A percentile compares a stretch with the other conserved stretches of the same genome.
phyloP scores from a whole-genome alignment of 2,797 vertebrate genomes.

The Coregonus sp. region DNA sequence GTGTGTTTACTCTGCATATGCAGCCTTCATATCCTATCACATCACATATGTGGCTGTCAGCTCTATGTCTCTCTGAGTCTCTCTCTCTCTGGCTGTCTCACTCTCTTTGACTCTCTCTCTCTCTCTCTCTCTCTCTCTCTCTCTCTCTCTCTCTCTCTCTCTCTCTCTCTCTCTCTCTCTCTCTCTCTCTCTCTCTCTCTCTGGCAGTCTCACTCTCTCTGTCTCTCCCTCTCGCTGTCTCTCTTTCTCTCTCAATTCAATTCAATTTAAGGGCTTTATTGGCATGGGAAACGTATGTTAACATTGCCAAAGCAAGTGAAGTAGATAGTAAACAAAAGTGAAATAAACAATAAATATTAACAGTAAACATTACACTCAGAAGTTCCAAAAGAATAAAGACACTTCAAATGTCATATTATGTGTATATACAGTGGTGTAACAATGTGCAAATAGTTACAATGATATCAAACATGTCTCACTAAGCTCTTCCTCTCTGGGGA shows the following conservation, averaged over 20 bases:
- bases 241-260: neutral
- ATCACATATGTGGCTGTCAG: conserved; percentile 11
- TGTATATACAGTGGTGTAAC: too few relatives aligned
- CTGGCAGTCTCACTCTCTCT: neutral
- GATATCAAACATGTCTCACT: neutral
- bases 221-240: neutral
- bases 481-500: neutral
- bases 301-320: too few relatives aligned
- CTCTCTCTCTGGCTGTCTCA: too few relatives aligned
- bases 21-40: conserved; percentile 45
- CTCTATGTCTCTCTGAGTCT: neutral
- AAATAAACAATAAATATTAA: too few relatives aligned
- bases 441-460: neutral
- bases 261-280: too few relatives aligned
- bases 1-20: conserved; percentile 45
- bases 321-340: too few relatives aligned
- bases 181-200: neutral
- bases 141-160: neutral
- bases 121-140: conserved; percentile 13
- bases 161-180: conserved; percentile 11
- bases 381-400: too few relatives aligned
- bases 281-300: too few relatives aligned
- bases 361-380: too few relatives aligned
- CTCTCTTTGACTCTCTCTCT: too few relatives aligned
- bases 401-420: too few relatives aligned